Evolutionary conservation across 2,113 vertebrate genomes (phyloP).

Genomic region (Psilopsiagon aurifrons): DNA sequence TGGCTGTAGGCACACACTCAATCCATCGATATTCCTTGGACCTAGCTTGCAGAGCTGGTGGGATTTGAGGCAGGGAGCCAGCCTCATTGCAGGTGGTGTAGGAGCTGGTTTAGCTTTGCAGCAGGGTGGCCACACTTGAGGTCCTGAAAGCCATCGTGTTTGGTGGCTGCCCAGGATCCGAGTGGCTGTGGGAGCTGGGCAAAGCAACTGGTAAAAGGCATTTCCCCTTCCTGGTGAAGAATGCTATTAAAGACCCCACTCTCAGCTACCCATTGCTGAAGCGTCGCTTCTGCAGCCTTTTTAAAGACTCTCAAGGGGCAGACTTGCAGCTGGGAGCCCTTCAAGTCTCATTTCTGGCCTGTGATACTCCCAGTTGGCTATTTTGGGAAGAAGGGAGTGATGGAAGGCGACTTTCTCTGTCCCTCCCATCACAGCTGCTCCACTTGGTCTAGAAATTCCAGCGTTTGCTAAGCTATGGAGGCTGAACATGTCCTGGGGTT

Average conservation of each 20-base stretch:
- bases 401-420: not conserved
- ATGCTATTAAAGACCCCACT: not conserved
- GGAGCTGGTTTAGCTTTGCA: not conserved
- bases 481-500: not conserved
- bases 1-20: not conserved
- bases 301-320: conserved; percentile 1
- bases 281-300: not conserved
- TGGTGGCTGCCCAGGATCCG: not conserved
- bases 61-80: not conserved
- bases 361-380: not conserved
- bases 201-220: not conserved
- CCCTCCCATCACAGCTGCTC: conserved; percentile 25
- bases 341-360: conserved; percentile 12
- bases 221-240: not conserved
- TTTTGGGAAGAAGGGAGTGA: conserved; percentile 34
- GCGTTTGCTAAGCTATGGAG: not conserved
- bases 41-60: not conserved
- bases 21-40: not conserved
- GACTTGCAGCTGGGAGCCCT: conserved; percentile 53
- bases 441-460: not conserved
- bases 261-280: not conserved
- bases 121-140: not conserved
- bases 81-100: fast-evolving
- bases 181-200: not conserved
- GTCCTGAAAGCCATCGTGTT: not conserved